Percentiles rank a stretch among this genome's conserved stretches.
Evolutionary conservation across 2,888 invertebrate genomes (phyloP).

Genomic region (Tinea pellionella): DNA sequence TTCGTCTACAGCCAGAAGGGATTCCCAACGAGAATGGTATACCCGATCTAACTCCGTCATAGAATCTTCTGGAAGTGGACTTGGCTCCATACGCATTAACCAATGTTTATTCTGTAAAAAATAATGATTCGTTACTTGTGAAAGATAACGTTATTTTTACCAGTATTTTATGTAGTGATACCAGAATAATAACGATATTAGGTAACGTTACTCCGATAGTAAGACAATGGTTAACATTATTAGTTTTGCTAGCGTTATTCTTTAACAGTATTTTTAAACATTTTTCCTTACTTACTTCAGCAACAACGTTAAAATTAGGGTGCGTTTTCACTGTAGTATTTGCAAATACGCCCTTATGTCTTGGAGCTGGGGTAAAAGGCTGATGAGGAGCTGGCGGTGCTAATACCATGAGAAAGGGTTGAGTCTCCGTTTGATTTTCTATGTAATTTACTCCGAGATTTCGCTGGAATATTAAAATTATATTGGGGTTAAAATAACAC

Average conservation of each 20-base stretch:
- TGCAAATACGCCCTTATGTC: slow-evolving; percentile 74
- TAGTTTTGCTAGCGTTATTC: too few relatives aligned
- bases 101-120: slow-evolving; percentile 86
- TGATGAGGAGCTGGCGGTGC: slow-evolving; percentile 90
- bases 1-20: slow-evolving; percentile 88
- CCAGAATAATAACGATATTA: too few relatives aligned
- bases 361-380: slow-evolving; percentile 84
- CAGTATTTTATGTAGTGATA: too few relatives aligned
- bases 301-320: slow-evolving; percentile 74
- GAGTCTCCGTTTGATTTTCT: slow-evolving; percentile 44
- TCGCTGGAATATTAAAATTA: slow-evolving; percentile 28
- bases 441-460: slow-evolving; percentile 44
- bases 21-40: slow-evolving; percentile 81
- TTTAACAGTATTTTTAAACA: too few relatives aligned
- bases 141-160: too few relatives aligned
- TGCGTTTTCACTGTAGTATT: slow-evolving; percentile 72
- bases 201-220: too few relatives aligned
- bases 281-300: slow-evolving; percentile 34
- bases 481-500: slow-evolving; percentile 7
- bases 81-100: slow-evolving; percentile 78
- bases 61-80: slow-evolving; percentile 70
- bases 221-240: too few relatives aligned
- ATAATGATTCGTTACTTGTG: neutral
- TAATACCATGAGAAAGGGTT: slow-evolving; percentile 86
- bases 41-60: slow-evolving; percentile 74